Evolutionary conservation across 1,140 invertebrate species (phyloP).

Genomic region (Lepidurus apus): DNA sequence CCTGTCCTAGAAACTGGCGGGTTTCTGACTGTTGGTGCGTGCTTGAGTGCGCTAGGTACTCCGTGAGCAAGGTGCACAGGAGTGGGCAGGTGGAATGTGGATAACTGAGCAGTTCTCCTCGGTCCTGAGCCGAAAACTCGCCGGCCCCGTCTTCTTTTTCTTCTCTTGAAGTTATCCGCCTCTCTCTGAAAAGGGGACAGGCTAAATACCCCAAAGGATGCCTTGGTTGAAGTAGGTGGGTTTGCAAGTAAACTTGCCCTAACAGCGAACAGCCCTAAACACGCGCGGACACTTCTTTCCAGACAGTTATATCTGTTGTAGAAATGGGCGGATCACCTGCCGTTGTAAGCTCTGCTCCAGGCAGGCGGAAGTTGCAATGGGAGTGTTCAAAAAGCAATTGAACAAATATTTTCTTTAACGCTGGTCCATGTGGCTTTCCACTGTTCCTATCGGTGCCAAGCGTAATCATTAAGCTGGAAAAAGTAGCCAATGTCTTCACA

Average conservation of each 20-base stretch:
- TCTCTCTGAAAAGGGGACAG: not conserved
- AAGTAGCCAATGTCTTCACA: not conserved
- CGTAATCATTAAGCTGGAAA: not conserved
- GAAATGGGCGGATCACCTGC: not conserved
- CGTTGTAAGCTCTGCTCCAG: not conserved
- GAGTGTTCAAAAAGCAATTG: not conserved
- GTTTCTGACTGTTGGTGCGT: constrained; percentile 8
- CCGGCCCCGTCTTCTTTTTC: not conserved
- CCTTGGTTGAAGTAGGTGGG: not conserved
- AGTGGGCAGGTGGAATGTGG: constrained; percentile 9
- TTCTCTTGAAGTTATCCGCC: not conserved
- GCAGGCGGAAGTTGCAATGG: not conserved
- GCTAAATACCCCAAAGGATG: not conserved
- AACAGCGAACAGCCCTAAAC: not conserved
- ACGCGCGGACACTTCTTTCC: not conserved
- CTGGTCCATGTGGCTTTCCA: not conserved
- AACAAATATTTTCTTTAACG: not conserved
- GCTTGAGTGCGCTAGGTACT: constrained; percentile 4
- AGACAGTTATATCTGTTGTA: not conserved
- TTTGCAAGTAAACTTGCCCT: not conserved
- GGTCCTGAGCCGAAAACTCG: not conserved
- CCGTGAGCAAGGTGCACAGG: constrained; percentile 8
- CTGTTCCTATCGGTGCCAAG: not conserved
- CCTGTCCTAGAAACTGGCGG: constrained; percentile 17
- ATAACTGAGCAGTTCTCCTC: not conserved